These are phyloP conservation scores for Corythoichthys intestinalis DNA, from an alignment of 2,113 vertebrate species.

Conservation along the genomic window DNA sequence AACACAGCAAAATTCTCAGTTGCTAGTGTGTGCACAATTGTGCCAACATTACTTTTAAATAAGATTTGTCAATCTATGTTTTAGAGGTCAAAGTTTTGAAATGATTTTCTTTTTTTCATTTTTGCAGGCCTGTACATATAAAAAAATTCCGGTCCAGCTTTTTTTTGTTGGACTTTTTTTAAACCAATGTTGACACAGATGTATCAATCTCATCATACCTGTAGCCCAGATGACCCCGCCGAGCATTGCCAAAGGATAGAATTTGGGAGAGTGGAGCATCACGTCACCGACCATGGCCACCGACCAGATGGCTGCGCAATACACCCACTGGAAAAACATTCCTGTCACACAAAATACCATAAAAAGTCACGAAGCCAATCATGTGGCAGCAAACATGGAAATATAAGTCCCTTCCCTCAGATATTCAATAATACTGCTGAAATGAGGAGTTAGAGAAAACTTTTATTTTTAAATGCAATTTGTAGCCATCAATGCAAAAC, in stretches of 20 bases:
- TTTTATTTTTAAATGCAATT: too few relatives aligned
- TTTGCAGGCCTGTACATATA: too few relatives aligned
- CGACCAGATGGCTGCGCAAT: slow-evolving; percentile 81
- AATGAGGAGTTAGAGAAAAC: not conserved
- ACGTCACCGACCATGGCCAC: slow-evolving; percentile 77
- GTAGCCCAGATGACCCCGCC: slow-evolving; percentile 87
- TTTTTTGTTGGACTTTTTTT: too few relatives aligned
- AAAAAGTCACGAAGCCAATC: not conserved
- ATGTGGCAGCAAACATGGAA: not conserved
- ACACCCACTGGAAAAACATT: slow-evolving; percentile 91
- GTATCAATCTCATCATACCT: slow-evolving; percentile 64
- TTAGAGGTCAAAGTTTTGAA: too few relatives aligned
- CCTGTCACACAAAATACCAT: slow-evolving; percentile 57
- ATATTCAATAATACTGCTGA: not conserved
- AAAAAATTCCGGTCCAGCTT: too few relatives aligned
- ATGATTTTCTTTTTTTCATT: too few relatives aligned
- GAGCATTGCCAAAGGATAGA: slow-evolving; percentile 86
- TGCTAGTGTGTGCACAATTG: too few relatives aligned
- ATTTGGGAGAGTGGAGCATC: slow-evolving; percentile 76
- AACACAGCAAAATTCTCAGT: too few relatives aligned
- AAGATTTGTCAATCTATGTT: too few relatives aligned
- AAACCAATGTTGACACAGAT: not conserved
- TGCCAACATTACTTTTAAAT: too few relatives aligned
- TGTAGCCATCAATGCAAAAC: too few relatives aligned
- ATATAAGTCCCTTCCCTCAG: not conserved